Evolutionary conservation across 2,888 invertebrate species (phyloP).

Genomic region (Heliconius charithonia): DNA sequence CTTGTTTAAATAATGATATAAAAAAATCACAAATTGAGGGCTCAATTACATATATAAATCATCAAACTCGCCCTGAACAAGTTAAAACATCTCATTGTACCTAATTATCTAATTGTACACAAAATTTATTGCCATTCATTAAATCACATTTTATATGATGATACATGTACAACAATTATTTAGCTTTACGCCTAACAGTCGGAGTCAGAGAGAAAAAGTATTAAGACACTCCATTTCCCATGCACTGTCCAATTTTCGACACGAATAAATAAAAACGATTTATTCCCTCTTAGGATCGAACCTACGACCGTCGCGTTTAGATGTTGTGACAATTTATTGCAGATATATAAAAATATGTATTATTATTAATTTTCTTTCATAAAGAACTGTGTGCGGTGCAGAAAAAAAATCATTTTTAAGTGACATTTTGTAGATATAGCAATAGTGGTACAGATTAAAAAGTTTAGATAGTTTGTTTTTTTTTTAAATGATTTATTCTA

Average conservation of each 20-base stretch:
- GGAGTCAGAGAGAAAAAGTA: neutral
- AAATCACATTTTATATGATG: conserved; percentile 28
- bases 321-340: neutral
- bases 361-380: neutral
- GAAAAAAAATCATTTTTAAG: neutral
- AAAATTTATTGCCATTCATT: conserved; percentile 37
- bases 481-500: conserved; percentile 1
- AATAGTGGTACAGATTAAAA: conserved; percentile 11
- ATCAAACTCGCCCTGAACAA: conserved; percentile 34
- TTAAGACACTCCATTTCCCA: neutral
- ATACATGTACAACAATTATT: conserved; percentile 6
- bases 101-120: conserved; percentile 35
- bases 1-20: conserved; percentile 21
- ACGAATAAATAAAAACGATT: neutral
- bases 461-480: conserved; percentile 4
- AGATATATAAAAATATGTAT: conserved; percentile 7
- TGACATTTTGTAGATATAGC: neutral
- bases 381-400: conserved; percentile 14
- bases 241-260: neutral
- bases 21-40: conserved; percentile 41
- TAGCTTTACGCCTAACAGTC: neutral
- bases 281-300: neutral
- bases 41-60: conserved; percentile 60
- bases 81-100: conserved; percentile 49
- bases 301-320: neutral